Percentiles rank a stretch among this genome's conserved stretches.
Evolutionary conservation across 2,888 invertebrate species (phyloP).

Genomic region (Phrixothrix hirtus): DNA sequence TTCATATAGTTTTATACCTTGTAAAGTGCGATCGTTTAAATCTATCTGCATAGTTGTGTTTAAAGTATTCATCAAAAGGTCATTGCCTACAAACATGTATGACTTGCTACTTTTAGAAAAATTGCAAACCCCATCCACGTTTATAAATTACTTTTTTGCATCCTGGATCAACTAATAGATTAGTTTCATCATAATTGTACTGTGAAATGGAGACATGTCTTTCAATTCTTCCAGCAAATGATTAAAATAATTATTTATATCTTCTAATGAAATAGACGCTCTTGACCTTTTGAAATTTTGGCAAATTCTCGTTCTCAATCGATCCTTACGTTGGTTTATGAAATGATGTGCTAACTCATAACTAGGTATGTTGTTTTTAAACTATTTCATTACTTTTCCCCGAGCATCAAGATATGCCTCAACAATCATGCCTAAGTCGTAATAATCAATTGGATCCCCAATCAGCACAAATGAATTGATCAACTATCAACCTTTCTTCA

Average conservation of each 20-base stretch:
- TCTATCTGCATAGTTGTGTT: too few species aligned
- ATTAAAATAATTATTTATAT: background rate
- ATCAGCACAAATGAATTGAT: constrained; percentile 7
- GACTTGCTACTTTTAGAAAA: too few species aligned
- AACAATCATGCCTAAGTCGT: constrained; percentile 4
- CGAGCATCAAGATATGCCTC: constrained; percentile 4
- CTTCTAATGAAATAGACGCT: background rate
- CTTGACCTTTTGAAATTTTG: constrained; percentile 3
- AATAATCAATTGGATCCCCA: constrained; percentile 10
- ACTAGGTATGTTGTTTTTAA: constrained; percentile 11
- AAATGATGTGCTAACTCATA: constrained; percentile 6
- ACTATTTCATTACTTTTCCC: constrained; percentile 1
- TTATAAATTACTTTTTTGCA: constrained; percentile 30
- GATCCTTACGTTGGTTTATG: constrained; percentile 2
- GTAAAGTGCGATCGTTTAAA: too few species aligned
- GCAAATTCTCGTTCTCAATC: constrained; percentile 1
- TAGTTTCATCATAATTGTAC: constrained; percentile 48
- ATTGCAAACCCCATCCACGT: too few species aligned
- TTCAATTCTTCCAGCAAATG: background rate
- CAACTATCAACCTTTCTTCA: constrained; percentile 1
- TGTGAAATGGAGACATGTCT: constrained; percentile 2
- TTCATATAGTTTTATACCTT: too few species aligned
- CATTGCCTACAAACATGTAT: too few species aligned
- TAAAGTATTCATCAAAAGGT: too few species aligned
- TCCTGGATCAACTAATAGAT: constrained; percentile 46